phyloP scores from a whole-genome alignment of 2,797 vertebrate species.

The Spinus pinus region DNA sequence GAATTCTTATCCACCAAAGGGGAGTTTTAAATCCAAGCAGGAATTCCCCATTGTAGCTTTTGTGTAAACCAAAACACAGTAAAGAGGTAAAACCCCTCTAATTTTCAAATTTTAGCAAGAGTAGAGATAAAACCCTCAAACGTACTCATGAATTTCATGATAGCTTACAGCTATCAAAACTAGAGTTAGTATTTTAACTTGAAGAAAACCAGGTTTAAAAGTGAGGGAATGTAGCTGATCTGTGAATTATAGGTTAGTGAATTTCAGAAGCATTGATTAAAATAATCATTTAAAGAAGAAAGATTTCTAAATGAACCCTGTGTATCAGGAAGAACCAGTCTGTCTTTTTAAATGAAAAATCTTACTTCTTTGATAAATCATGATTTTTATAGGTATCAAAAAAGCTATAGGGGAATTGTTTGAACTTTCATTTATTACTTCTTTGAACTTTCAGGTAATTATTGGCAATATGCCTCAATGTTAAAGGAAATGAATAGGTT shows the following conservation, averaged over 20 bases:
- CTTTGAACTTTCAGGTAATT: not conserved
- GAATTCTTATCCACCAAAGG: not conserved
- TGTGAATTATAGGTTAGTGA: not conserved
- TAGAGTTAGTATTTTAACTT: not conserved
- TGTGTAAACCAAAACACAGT: not conserved
- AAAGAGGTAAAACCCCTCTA: not conserved
- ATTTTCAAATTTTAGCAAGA: not conserved
- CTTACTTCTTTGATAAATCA: not conserved
- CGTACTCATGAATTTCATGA: not conserved
- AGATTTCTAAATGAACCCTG: not conserved
- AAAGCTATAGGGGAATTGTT: not conserved
- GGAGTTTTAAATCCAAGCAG: not conserved
- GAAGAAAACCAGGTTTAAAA: not conserved
- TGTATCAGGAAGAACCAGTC: not conserved
- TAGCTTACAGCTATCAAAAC: not conserved
- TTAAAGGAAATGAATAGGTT: not conserved
- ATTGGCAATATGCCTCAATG: not conserved
- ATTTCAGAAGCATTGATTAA: not conserved
- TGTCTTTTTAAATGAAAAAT: not conserved
- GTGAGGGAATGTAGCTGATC: not conserved
- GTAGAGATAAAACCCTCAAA: not conserved
- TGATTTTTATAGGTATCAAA: not conserved
- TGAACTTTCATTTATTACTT: constrained; percentile 3
- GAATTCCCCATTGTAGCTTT: not conserved
- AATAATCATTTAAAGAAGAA: not conserved